These are phyloP conservation scores for Aleiodes leptofemur DNA, from an alignment of 2,888 invertebrate species.

Conservation along the genomic window DNA sequence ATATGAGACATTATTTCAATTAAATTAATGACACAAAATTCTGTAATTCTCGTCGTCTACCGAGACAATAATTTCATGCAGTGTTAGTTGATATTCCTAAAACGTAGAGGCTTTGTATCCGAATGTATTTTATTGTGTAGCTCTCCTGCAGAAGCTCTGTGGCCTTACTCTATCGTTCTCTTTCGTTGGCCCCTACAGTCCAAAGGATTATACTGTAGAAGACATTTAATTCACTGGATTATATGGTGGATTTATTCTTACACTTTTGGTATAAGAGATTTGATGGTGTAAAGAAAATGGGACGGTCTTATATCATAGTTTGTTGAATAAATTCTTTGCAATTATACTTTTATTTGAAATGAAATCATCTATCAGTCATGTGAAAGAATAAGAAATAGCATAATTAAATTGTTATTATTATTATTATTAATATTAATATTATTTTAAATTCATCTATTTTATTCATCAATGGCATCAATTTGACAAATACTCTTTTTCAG, in stretches of 20 bases:
- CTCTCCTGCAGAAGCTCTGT: constrained; percentile 35
- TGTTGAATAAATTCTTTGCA: too few species aligned
- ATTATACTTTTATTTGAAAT: too few species aligned
- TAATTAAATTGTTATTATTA: too few species aligned
- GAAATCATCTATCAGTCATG: too few species aligned
- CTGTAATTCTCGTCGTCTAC: constrained; percentile 13
- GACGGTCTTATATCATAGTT: background rate
- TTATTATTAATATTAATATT: background rate
- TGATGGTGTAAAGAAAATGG: background rate
- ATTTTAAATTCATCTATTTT: constrained; percentile 65
- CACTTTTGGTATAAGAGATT: background rate
- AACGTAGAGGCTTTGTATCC: constrained; percentile 42
- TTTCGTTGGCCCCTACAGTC: constrained; percentile 17
- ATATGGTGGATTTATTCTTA: constrained; percentile 47
- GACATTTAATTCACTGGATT: constrained; percentile 46
- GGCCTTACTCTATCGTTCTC: constrained; percentile 19
- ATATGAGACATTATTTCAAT: constrained; percentile 21
- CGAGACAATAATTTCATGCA: constrained; percentile 33
- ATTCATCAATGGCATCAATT: constrained; percentile 51
- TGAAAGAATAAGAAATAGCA: too few species aligned
- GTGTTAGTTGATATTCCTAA: constrained; percentile 45
- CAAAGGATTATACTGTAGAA: constrained; percentile 35
- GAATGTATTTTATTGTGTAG: constrained; percentile 39
- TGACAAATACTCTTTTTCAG: constrained; percentile 47
- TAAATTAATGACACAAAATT: constrained; percentile 4